Evolutionary conservation across 2,888 invertebrate species (phyloP).

Genomic region (Loripinus fragilis): DNA sequence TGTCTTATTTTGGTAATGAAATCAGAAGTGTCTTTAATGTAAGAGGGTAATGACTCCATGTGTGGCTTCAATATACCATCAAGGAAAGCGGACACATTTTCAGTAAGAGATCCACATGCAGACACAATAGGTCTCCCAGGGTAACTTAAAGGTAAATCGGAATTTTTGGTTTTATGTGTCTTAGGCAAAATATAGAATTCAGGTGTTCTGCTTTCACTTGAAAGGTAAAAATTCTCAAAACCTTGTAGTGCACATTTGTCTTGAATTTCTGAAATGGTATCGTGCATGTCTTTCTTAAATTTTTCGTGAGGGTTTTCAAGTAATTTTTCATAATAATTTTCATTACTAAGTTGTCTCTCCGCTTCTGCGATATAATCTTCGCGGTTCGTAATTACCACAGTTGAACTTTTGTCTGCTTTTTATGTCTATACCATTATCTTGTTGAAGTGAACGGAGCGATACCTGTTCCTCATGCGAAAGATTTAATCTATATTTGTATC

Average conservation of each 20-base stretch:
- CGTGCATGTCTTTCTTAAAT: neutral
- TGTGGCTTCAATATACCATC: neutral
- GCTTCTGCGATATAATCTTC: slow-evolving; percentile 24
- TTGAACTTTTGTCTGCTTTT: slow-evolving; percentile 30
- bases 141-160: neutral
- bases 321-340: neutral
- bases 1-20: slow-evolving; percentile 13
- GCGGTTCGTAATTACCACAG: slow-evolving; percentile 23
- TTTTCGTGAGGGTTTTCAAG: neutral
- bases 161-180: neutral
- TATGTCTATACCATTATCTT: slow-evolving; percentile 15
- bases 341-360: slow-evolving; percentile 16
- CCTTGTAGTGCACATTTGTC: neutral
- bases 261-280: neutral
- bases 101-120: neutral
- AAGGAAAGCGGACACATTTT: neutral
- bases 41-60: slow-evolving; percentile 27
- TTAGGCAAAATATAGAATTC: slow-evolving; percentile 3
- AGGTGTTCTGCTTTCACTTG: slow-evolving; percentile 2
- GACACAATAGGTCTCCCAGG: slow-evolving; percentile 7
- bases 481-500: slow-evolving; percentile 13
- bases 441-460: neutral
- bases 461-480: slow-evolving; percentile 2
- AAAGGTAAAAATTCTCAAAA: neutral
- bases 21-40: slow-evolving; percentile 13